Percentiles rank a stretch among this genome's conserved stretches.
These are phyloP conservation scores for Potamarius usumacintae DNA, from an alignment of 2,113 vertebrate genomes.

Conservation along the genomic window DNA sequence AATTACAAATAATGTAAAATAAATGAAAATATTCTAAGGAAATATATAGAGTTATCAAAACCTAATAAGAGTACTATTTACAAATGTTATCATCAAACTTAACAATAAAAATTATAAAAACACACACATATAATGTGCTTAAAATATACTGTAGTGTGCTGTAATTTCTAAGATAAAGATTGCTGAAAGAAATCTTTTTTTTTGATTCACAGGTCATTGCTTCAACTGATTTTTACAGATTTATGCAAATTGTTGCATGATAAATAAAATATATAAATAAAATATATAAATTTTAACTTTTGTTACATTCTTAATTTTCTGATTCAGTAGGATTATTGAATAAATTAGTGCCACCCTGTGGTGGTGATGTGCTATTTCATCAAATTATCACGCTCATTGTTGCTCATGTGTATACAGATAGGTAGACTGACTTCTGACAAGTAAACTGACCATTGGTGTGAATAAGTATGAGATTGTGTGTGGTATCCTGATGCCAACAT, in stretches of 20 bases:
- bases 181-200: not conserved
- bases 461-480: not conserved
- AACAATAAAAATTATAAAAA: no score
- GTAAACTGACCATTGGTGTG: not conserved
- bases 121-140: no score
- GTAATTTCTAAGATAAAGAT: not conserved
- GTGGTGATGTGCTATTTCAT: not conserved
- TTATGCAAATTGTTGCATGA: not conserved
- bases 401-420: not conserved
- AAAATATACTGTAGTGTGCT: no score
- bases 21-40: no score
- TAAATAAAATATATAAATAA: not conserved
- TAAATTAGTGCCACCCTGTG: not conserved
- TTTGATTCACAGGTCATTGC: not conserved
- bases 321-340: not conserved
- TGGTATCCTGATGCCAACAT: not conserved
- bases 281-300: not conserved
- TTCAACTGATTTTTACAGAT: not conserved
- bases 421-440: not conserved
- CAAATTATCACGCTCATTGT: not conserved
- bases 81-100: no score
- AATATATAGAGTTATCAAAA: no score
- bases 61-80: no score
- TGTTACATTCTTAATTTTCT: not conserved
- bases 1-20: no score